Base-by-base conservation (phyloP, 2,888 invertebrate species). In the Drosophila anomelani region DNA sequence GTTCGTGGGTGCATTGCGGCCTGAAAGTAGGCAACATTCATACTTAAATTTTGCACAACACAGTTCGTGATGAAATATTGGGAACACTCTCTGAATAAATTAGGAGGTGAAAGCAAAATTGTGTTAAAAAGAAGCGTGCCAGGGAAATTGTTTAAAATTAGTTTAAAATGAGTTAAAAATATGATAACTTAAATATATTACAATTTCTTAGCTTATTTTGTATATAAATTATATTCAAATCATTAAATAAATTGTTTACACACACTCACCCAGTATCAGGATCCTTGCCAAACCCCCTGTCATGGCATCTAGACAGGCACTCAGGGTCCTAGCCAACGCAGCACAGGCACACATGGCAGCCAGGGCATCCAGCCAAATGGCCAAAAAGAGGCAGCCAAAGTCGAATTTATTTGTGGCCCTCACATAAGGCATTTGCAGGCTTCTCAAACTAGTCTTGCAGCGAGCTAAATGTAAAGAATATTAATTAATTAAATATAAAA, bases 251-350 rank as follows among this genome's bases (percentile, higher is more conserved):
- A 20, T 1, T 20, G 20, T 1, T 20, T 20, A 20, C 20, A 20
- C 20, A 20, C n/a, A 20, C 83, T 62, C 63, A 90, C 94, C 94
- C 77, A 94, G 91, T 72, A 94, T 92, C 81, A 94, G 93, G 69
- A 94, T 93, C 72, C 94, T 92, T 46, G 94, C 93, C 81, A 93
- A 88, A 17, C 94, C 94, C 49, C 93, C 93, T 60, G 93, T 94
- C 91, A 94, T 93, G 76, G 94, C 94, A 88, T 94, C 94, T 74
- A 94, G 91, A 38, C 94, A 94, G 53, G 94, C 93, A 76, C 94
- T 94, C n/a, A 94, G 91, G 0, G 94, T 93, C 53, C 94, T 92
- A 47, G 94, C 94, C 71, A 94, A 92, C 2, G 93, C 93, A 0
- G 93, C 94, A 73, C 93, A 93, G 44, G 94, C 94, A 68, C 93